These are phyloP conservation scores for Rhincodon typus DNA, from an alignment of 2,797 vertebrate species.

Conservation along the genomic window DNA sequence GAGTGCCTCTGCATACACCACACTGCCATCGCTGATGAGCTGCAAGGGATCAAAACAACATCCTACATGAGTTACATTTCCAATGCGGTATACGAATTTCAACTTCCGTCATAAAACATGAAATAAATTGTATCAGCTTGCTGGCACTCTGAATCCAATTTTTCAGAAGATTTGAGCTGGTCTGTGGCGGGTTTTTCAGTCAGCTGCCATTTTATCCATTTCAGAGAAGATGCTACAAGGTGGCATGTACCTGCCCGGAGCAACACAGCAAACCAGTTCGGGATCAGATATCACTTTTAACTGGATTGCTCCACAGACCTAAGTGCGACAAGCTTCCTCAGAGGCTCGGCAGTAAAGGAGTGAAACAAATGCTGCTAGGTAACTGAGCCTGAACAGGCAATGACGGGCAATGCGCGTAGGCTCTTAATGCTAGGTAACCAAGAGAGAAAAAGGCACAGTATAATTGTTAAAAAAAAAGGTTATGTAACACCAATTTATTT, in stretches of 20 bases:
- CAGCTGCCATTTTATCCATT: background rate
- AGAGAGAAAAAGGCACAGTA: background rate
- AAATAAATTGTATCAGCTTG: background rate
- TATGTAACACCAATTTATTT: background rate
- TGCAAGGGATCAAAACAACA: conserved; percentile 47
- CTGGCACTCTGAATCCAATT: background rate
- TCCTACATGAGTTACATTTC: background rate
- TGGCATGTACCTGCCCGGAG: background rate
- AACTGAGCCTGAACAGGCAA: conserved; percentile 9
- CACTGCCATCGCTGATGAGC: conserved; percentile 94
- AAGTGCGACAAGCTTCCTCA: background rate
- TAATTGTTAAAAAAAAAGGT: background rate
- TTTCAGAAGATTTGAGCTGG: background rate
- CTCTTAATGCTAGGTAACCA: conserved; percentile 7
- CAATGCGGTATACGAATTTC: background rate
- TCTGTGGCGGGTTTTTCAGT: background rate
- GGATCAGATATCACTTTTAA: background rate
- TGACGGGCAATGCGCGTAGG: background rate
- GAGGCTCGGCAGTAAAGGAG: background rate
- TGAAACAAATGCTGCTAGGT: conserved; percentile 12
- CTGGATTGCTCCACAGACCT: background rate
- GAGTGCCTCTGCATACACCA: conserved; percentile 87
- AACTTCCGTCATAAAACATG: background rate
- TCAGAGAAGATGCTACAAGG: too few relatives aligned
- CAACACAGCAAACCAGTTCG: background rate